Base-by-base conservation (phyloP, 2,888 invertebrate genomes). In the Cylloceria caligata region DNA sequence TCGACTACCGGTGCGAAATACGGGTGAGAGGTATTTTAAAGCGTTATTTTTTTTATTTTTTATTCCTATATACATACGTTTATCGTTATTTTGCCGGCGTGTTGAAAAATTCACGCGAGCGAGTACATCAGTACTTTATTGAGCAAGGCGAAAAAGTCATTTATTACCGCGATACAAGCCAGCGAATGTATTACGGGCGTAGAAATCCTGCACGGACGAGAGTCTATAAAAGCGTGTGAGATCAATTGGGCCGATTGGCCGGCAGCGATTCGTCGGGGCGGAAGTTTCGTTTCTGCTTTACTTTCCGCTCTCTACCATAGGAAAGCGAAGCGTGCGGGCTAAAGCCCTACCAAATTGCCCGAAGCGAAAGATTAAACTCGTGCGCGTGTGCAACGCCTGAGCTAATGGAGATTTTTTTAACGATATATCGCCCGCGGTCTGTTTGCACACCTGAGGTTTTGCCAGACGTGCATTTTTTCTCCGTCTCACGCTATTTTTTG, bases 401-500 rank as follows among this genome's bases (percentile, higher is more conserved):
- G 49, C 74, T 62, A 84, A 86, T 86, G 81, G 86, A 86, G 84
- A 88, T 75, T 75, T 76, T 84, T 82, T 79, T 67, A 60, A 80
- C 77, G 80, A 83, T 84, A 89, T 88, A 90, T 89, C 88, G 89
- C 90, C 90, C 88, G 88, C 86, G 90, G 92, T 89, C 86, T 92
- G 90, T 92, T 92, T 92, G 89, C 89, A 89, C 91, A 92, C 90
- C 91, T 91, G 92, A 91, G 84, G 85, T 88, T 69, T 69, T 52
- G 65, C 52, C 52, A 21, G 60, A 82, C 72, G 21, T 42, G 52
- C 36, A 52, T 52, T 74, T 45, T 52, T 68, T 79, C 49, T 45
- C 21, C 13, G 45, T 45, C 45, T 45, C 45, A 45, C 45, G 16
- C n/a, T 45, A n/a, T 45, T 4, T 13, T 45, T 45, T 45, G 45